Evolutionary conservation across 2,888 invertebrate species (phyloP).

Genomic region (Scrobipalpa costella): DNA sequence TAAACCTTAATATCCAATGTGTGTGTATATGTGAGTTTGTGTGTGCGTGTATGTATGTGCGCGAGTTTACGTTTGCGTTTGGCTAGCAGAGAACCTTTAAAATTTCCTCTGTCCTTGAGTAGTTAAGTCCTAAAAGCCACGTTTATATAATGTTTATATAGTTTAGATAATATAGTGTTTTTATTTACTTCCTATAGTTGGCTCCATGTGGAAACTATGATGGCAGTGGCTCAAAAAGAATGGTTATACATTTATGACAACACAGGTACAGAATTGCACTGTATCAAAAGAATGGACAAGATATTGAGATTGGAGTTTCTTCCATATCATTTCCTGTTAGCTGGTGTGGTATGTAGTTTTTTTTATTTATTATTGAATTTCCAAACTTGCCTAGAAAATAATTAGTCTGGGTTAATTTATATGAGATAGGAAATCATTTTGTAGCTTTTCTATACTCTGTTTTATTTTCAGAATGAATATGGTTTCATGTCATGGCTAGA

Average conservation of each 20-base stretch:
- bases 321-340: conserved; percentile 97
- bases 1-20: too few species aligned
- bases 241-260: conserved; percentile 99
- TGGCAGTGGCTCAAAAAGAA: conserved; percentile 97
- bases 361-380: neutral
- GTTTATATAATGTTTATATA: too few species aligned
- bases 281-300: conserved; percentile 91
- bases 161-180: neutral
- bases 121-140: too few species aligned
- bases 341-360: conserved; percentile 86
- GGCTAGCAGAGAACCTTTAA: too few species aligned
- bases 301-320: conserved; percentile 94
- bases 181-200: conserved; percentile 77
- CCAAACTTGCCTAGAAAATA: too few species aligned
- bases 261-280: conserved; percentile 97
- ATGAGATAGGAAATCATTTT: too few species aligned
- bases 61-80: too few species aligned
- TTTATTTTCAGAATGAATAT: conserved; percentile 79
- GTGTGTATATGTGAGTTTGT: too few species aligned
- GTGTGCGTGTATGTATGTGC: too few species aligned
- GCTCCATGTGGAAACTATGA: conserved; percentile 97
- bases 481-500: conserved; percentile 96
- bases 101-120: too few species aligned
- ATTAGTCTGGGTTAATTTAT: too few species aligned
- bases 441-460: too few species aligned